Base-by-base conservation (phyloP, 2,888 invertebrate species). In the Dinocampus coccinellae region DNA sequence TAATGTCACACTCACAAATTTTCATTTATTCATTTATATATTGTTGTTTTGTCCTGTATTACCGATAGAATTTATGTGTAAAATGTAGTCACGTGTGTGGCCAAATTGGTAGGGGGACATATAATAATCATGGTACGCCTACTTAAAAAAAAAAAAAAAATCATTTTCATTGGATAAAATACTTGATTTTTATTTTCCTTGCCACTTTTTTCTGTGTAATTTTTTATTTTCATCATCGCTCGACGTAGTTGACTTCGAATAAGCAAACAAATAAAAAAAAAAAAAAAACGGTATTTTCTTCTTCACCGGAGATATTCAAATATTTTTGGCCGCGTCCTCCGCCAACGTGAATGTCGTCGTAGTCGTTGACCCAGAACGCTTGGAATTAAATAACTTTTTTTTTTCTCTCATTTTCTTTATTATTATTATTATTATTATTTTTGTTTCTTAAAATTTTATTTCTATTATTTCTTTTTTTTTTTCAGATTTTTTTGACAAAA, bases 331-430 rank as follows among this genome's bases (percentile, higher is more conserved):
- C 9, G 9, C 55, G 55, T 55, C 26, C 24, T 55, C 55, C 55
- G 22, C 55, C 55, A 55, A 55, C 55, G 9, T 47, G 55, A 55
- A 55, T 55, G 55, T 55, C 55, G 22, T 55, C 26, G 55, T 55
- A 24, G 55, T 55, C 55, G 55, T 55, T 55, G 55, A 55, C 55
- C 55, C 55, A 55, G 55, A 55, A 55, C 55, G 22, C 26, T 26
- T 55, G 26, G 22, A 55, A 55, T 47, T 47, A 24, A 55, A 22
- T 24, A 24, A 24, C n/a, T 55, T 3, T 55, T 55, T 55, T 10
- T 24, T 24, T 55, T 62, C n/a, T 29, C 11, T 60, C n/a, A n/a
- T 34, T 34, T 34, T 29, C 7, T 7, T 29, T 29, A 29, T 29
- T 7, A 29, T 29, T 7, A 4, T 29, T 29, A 4, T n/a, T n/a